Evolutionary conservation across 2,888 invertebrate species (phyloP), one percentile per base, ranked within the genome.

Genomic region (Serrognathus titanus): DNA sequence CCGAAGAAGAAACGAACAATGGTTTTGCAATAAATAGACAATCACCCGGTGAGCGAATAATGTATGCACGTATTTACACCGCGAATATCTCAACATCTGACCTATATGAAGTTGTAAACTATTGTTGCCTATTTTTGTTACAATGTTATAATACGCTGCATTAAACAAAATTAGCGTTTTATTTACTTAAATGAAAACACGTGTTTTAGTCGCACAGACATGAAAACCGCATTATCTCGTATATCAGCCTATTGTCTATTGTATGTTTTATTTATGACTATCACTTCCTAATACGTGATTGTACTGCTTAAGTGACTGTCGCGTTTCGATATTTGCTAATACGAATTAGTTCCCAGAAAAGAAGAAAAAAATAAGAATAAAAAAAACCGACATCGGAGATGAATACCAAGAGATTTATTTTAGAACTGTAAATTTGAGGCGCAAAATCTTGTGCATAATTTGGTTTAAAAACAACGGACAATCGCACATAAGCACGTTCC

Each of bases 251-350:
- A 66, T 66, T 66, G 66, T 66, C 63, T 64, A 66, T 66, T 66
- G 63, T 62, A 59, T 59, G 58, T 60, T 55, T 63, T 61, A 56
- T 63, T 64, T 64, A 63, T 58, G 59, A 61, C 64, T 58, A 64
- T 66, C 62, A 60, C 64, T 66, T 66, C 66, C 64, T 66, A 66
- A 66, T 66, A 63, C 66, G 66, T 65, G 66, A 61, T 64, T 61
- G 53, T 57, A 58, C 62, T 66, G 62, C 62, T 63, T 62, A 57
- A 55, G 46, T 36, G 48, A 43, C 20, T 11, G 48, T 4, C n/a
- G 35, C 13, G 16, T 48, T 48, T 36, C 16, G 12, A 13, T n/a
- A 37, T 37, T 13, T 10, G 38, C n/a, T 31, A 37, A 37, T 35
- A 13, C 37, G 16, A 37, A 35, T n/a, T 45, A 20, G 12, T 20